Conservation (phyloP, 2,113 vertebrate species). For the Accipiter cooperii region DNA sequence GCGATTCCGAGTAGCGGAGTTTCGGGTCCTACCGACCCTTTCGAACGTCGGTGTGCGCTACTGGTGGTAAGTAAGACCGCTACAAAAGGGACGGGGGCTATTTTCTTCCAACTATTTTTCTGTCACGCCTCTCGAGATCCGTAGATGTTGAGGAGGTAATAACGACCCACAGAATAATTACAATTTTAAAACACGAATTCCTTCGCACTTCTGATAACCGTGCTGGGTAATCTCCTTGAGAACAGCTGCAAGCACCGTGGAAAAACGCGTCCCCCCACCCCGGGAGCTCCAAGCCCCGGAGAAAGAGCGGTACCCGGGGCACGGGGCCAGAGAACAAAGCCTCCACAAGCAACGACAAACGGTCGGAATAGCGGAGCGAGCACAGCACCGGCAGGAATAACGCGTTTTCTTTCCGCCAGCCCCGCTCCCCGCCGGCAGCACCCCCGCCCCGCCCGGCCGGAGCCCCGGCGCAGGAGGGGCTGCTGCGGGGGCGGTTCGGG, state of each 20-base stretch:
- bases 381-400: neutral
- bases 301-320: neutral
- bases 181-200: neutral
- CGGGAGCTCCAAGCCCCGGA: neutral
- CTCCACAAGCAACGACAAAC: neutral
- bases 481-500: too few relatives aligned
- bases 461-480: too few relatives aligned
- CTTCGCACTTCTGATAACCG: neutral
- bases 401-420: neutral
- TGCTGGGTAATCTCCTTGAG: neutral
- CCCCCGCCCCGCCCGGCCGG: too few relatives aligned
- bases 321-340: constrained; percentile 47
- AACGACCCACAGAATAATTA: neutral
- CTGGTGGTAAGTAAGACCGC: too few relatives aligned
- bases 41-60: neutral
- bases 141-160: neutral
- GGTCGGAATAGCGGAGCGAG: fast-evolving
- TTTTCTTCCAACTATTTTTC: neutral
- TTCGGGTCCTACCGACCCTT: neutral
- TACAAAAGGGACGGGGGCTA: fast-evolving
- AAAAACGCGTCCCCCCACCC: neutral
- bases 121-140: neutral
- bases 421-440: neutral
- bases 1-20: neutral
- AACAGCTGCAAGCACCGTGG: neutral